Base-by-base conservation (phyloP, 2,797 vertebrate genomes). In the Aratinga solstitialis region DNA sequence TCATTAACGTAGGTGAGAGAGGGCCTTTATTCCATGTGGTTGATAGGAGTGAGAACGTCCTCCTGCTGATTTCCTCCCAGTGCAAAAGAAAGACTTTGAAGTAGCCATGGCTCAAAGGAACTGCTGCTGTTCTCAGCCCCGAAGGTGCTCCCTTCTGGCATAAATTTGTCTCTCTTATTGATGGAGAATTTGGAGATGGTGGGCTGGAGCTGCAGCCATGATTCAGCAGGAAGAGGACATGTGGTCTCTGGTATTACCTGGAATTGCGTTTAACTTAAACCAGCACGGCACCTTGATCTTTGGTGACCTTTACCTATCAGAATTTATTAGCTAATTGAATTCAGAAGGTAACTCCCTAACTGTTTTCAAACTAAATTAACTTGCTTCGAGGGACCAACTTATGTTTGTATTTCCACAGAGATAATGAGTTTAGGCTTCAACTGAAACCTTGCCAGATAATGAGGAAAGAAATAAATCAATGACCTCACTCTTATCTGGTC, bases 401-500 rank as follows among this genome's bases (percentile, higher is more conserved):
- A 84, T 96, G 83, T 96, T 97, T 97, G 95, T 96, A 93, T 97
- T 97, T 97, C 93, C 87, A 95, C 91, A 94, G 89, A 96, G 90
- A 94, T 97, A 96, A 96, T 96, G 90, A 97, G 86, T 96, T 96
- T 95, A 95, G 93, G 86, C 94, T 97, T 97, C 92, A 95, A 72
- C 69, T 92, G 94, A 96, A 96, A 94, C 80, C 82, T 92, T 96
- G 94, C 86, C 94, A 96, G 89, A 94, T 89, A 95, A 95, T 82
- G 87, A 96, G 77, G 88, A 86, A 96, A 92, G n/a, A 96, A 96
- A 94, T 89, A 93, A 96, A 95, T 96, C 96, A 95, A 96, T 97
- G 96, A 97, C 96, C 92, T 96, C 95, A 95, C 75, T 93, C 95
- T 97, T 97, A 96, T 97, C 97, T 97, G 93, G 93, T 96, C 94